Base-by-base conservation (phyloP, 2,113 vertebrate species). In the Fukomys damarensis region DNA sequence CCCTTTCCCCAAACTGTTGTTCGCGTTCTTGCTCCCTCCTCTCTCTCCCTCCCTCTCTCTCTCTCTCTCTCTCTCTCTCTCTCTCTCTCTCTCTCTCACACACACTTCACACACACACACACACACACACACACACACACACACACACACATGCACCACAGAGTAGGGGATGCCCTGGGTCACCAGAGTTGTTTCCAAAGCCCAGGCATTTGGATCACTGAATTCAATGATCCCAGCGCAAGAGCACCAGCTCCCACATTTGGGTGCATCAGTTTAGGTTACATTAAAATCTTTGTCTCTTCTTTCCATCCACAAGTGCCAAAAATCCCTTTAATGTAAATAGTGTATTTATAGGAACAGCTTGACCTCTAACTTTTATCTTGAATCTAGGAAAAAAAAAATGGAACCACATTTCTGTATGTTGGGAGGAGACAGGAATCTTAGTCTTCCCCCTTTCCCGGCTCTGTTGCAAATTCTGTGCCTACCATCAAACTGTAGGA, bases 301-400 rank as follows among this genome's bases (percentile, higher is more conserved):
- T 59, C 65, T 83, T 74, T 24, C 58, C 70, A 59, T 52, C 58
- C 46, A 56, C 16, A 20, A 65, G 35, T 28, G 83, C 28, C 80
- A 38, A 65, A n/a, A 88, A 77, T 35, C 41, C 86, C 26, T 82
- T 84, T 89, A 49, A 49, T 61, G 85, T 46, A 89, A 88, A n/a
- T 28, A 59, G 26, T 46, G 9, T 41, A 35, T 81, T 63, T 68
- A 54, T 59, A 17, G 9, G 63, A 58, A 59, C 38, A 84, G 86
- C 52, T 83, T 96, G 92, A 93, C 86, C 79, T 96, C 63, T 65
- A 77, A 86, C 86, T 93, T 92, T 58, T 87, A 28, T 93, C 68
- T 91, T 24, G 93, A 87, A 83, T 89, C 81, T 2, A 10, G 3
- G 7, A 30, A 22, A 41, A 61, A 17, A 77, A 92, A 56, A 90